These are phyloP conservation scores for Planococcus citri DNA, from an alignment of 1,140 invertebrate genomes.

Conservation along the genomic window DNA sequence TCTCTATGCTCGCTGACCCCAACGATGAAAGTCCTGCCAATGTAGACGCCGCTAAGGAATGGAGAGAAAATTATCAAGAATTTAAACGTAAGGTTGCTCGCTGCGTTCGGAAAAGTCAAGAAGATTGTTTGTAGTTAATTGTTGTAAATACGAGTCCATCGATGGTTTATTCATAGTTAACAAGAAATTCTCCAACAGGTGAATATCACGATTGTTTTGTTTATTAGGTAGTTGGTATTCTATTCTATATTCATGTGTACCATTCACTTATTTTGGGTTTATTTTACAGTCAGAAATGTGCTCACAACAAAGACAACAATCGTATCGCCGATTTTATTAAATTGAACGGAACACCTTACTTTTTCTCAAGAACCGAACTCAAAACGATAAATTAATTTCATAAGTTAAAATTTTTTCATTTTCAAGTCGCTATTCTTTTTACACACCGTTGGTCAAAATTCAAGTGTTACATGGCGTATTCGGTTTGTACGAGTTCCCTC, in stretches of 20 bases:
- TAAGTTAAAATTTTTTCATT: conserved; percentile 9
- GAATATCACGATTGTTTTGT: background rate
- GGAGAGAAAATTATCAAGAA: conserved; percentile 91
- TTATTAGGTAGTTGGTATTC: background rate
- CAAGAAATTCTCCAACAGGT: background rate
- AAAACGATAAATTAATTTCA: conserved; percentile 2
- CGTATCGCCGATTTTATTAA: too few species aligned
- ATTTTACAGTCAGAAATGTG: too few species aligned
- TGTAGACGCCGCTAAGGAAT: conserved; percentile 99
- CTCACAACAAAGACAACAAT: too few species aligned
- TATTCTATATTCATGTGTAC: background rate
- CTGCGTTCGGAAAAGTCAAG: conserved; percentile 97
- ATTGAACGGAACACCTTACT: too few species aligned
- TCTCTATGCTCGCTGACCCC: conserved; percentile 98
- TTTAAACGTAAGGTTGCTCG: conserved; percentile 95
- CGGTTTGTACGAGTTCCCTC: background rate
- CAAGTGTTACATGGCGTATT: background rate
- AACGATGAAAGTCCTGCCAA: conserved; percentile 99
- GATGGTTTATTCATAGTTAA: background rate
- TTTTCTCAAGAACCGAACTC: background rate
- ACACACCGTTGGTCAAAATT: background rate
- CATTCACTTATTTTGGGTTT: too few species aligned
- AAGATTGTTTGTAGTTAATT: conserved; percentile 43
- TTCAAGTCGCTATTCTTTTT: background rate
- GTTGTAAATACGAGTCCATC: background rate